Percentiles rank a stretch among this genome's conserved stretches.
These are phyloP conservation scores for Drosophila peninsularis DNA, from an alignment of 2,888 invertebrate species.

Conservation along the genomic window DNA sequence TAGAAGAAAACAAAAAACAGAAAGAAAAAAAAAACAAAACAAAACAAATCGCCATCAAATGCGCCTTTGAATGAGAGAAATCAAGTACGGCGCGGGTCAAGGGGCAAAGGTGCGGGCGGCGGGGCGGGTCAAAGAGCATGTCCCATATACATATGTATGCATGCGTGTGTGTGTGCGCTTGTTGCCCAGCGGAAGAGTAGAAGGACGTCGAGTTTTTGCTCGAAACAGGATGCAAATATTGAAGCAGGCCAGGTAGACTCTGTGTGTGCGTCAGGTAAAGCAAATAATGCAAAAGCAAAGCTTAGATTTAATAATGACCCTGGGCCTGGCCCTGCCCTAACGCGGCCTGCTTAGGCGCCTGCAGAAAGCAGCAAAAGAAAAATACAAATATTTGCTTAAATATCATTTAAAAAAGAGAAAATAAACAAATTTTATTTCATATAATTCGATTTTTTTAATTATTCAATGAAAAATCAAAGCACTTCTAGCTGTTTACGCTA, in stretches of 20 bases:
- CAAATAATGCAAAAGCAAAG: constrained; percentile 3
- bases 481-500: too few species aligned
- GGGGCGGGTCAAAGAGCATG: constrained; percentile 21
- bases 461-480: too few species aligned
- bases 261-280: constrained; percentile 29
- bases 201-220: constrained; percentile 66
- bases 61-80: constrained; percentile 70
- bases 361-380: not conserved
- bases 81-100: constrained; percentile 47
- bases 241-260: constrained; percentile 49
- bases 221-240: constrained; percentile 69
- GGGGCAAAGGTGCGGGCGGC: constrained; percentile 9
- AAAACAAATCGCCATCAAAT: constrained; percentile 31
- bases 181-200: constrained; percentile 68
- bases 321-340: constrained; percentile 48
- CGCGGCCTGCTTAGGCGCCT: constrained; percentile 20
- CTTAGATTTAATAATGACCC: constrained; percentile 17
- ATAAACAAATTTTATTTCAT: too few species aligned
- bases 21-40: too few species aligned
- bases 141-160: constrained; percentile 10
- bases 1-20: constrained; percentile 12
- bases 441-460: too few species aligned
- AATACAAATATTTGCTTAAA: not conserved
- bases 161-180: constrained; percentile 1
- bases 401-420: too few species aligned